Percentiles rank a stretch among this genome's conserved stretches.
phyloP scores from a whole-genome alignment of 2,797 vertebrate species.

The Schizothorax lantsangensis region DNA sequence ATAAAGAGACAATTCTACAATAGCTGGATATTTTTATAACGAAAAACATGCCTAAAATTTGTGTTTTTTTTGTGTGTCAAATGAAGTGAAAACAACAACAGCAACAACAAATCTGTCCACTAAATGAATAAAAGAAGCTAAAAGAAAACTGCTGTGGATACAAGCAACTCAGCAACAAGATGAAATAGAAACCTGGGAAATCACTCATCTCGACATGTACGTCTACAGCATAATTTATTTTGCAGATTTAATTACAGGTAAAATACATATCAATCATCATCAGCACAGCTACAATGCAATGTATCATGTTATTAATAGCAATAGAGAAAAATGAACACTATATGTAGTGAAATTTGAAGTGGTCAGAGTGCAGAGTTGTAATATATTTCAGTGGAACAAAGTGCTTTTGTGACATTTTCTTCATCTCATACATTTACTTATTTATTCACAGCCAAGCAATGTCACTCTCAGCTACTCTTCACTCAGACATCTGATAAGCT shows the following conservation, averaged over 20 bases:
- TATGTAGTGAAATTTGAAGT: neutral
- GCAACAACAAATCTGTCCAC: neutral
- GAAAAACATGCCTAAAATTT: neutral
- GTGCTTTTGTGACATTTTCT: neutral
- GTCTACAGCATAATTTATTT: neutral
- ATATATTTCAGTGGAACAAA: neutral
- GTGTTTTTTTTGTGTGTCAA: neutral
- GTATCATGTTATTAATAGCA: neutral
- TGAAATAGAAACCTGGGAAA: neutral
- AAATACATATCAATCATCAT: slow-evolving; percentile 7
- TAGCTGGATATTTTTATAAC: neutral
- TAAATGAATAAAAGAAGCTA: neutral
- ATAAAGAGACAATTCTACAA: neutral
- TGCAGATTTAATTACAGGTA: neutral
- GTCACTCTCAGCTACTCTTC: neutral
- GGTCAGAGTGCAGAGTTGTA: neutral
- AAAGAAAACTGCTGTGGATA: neutral
- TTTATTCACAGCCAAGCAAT: neutral
- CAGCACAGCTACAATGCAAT: neutral
- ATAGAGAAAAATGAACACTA: neutral
- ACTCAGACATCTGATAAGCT: neutral
- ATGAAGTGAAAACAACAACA: neutral
- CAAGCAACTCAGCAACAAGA: neutral
- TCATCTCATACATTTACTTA: neutral
- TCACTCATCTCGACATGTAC: neutral